Evolutionary conservation across 2,888 invertebrate genomes (phyloP), one percentile per base, ranked within the genome.

Genomic region (Cremastinae sp.): DNA sequence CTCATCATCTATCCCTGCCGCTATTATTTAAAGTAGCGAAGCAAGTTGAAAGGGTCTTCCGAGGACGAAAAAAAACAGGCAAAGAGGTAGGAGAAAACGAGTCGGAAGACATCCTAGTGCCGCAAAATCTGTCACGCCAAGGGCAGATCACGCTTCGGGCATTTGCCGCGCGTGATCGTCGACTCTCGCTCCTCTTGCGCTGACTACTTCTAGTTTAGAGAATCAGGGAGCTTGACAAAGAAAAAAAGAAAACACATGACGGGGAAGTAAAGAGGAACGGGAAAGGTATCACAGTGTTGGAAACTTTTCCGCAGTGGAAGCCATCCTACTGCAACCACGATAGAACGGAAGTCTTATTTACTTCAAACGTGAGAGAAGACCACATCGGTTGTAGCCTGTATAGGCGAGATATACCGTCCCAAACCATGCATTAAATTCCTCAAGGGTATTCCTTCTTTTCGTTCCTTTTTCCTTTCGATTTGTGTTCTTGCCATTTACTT

Each of bases 371-470:
- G 43, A 47, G n/a, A 59, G 49, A 59, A 51, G 16, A 43, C 22
- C 47, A 39, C 16, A 53, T 49, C 45, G 37, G 20, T 56, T 64
- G 37, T 37, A 66, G 56, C 59, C 43, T 14, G n/a, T 66, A 41
- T 70, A 55, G 49, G 22, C 59, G 20, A 74, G 47, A 28, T 70
- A 74, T 53, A 77, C 65, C 73, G 78, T 75, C 41, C 65, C 64
- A 71, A 68, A 71, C 75, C 71, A 68, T 71, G 78, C 78, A 78
- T 79, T 75, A 72, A 78, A 79, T 78, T 78, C 75, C 70, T 78
- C 70, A 14, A 18, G 75, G 71, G 74, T 22, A 78, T 61, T 71
- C 43, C 55, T 45, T 43, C 20, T 20, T 10, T 35, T 12, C 12
- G 35, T 58, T 55, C 62, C 28, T 14, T 35, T 39, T 49, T 56